These are phyloP conservation scores for Uloborus diversus DNA, from an alignment of 1,140 invertebrate species.

Conservation along the genomic window DNA sequence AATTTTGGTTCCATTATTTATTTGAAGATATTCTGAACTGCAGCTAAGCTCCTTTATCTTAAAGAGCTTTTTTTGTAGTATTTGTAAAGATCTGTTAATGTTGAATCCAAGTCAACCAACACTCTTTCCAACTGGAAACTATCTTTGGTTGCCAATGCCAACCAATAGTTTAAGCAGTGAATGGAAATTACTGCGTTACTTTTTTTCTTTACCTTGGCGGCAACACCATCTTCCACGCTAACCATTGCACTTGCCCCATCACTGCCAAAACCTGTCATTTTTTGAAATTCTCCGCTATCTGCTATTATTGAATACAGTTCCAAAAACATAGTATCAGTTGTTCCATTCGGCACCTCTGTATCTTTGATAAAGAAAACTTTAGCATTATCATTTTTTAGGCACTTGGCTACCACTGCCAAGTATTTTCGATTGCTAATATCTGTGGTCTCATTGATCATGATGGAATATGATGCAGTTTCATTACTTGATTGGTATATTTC, in stretches of 20 bases:
- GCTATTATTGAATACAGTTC: background rate
- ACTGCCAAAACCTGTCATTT: background rate
- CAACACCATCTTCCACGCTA: background rate
- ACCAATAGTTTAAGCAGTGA: background rate
- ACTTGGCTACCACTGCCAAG: background rate
- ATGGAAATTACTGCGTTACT: background rate
- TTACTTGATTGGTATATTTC: background rate
- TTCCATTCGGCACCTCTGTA: background rate
- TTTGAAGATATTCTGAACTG: background rate
- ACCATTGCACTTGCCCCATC: background rate
- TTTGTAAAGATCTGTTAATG: background rate
- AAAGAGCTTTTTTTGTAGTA: background rate
- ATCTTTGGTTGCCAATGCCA: background rate
- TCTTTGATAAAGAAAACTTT: background rate
- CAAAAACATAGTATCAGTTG: background rate
- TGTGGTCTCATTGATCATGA: background rate
- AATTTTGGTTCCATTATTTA: background rate
- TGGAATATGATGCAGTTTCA: background rate
- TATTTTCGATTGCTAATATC: background rate
- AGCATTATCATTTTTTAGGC: background rate
- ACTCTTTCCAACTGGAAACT: background rate
- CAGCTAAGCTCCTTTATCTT: background rate
- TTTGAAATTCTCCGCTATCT: background rate
- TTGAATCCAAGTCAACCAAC: background rate
- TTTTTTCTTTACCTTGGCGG: background rate